Evolutionary conservation across 2,888 invertebrate species (phyloP), one percentile per base, ranked within the genome.

Genomic region (Leptinotarsa rubiginosa): DNA sequence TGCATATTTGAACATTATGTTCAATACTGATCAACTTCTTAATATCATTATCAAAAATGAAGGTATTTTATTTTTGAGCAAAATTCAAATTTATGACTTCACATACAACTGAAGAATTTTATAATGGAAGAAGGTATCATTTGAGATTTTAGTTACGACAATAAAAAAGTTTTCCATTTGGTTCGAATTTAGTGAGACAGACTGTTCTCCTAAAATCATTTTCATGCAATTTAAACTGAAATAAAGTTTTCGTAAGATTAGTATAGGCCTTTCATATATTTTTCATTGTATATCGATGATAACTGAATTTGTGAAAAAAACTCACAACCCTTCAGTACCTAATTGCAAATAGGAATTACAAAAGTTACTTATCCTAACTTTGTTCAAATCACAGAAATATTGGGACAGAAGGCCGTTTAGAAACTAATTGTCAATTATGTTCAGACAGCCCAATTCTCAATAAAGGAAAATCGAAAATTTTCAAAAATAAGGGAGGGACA

Each of bases 321-420:
- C 25, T 62, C 69, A 56, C 69, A 41, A 69, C 47, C 56, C 31
- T 50, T 49, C 50, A 67, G 67, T 22, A 25, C 50, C 25, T 22
- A 25, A 67, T 50, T 50, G 67, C 49, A 67, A 67, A 67, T 52
- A 25, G 67, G 49, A 50, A 47, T 65, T 73, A 49, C 64, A 65
- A 56, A 75, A 73, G 72, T 73, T 75, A 75, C 78, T 76, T 78
- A 78, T 50, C 73, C 78, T 78, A 78, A 75, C 78, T 76, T 76
- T 71, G 72, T 78, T 78, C 74, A 75, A 77, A 78, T 78, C 78
- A 78, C 78, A 78, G 78, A 73, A 76, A 70, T 69, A 70, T 75
- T 64, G 74, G 71, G 72, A 69, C 52, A 72, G 47, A 72, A 72
- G 64, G 68, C 69, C 72, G 25, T 65, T 67, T 54, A 47, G 65